These are phyloP conservation scores for Prosopocoilus inquinatus DNA, from an alignment of 2,888 invertebrate species.

Conservation along the genomic window DNA sequence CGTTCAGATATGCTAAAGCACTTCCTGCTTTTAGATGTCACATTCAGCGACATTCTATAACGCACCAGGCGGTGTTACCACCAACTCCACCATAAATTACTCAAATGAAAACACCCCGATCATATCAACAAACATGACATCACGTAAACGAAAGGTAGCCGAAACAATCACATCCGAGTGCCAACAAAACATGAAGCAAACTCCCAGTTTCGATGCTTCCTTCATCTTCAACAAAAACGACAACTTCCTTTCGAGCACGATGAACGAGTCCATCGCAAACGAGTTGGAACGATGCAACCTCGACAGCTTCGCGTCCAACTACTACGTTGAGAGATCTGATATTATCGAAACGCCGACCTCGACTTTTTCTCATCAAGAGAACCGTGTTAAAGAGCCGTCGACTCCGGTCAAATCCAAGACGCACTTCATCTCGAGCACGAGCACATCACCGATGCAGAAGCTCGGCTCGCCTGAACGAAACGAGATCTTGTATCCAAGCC, in stretches of 20 bases:
- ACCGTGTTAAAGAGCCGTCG: background rate
- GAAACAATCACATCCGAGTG: conserved; percentile 14
- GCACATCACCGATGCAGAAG: conserved; percentile 23
- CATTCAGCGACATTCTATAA: background rate
- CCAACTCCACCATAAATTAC: background rate
- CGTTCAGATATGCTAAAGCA: no score
- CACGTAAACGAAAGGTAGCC: conserved; percentile 37
- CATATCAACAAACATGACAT: conserved; percentile 11
- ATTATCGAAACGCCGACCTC: background rate
- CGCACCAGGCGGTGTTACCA: background rate
- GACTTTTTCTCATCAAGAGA: background rate
- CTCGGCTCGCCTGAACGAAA: conserved; percentile 36
- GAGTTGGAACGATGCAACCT: conserved; percentile 38
- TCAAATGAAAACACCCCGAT: conserved; percentile 17
- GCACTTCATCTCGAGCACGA: background rate
- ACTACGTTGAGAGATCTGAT: conserved; percentile 21
- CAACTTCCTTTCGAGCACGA: conserved; percentile 35
- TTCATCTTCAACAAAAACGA: conserved; percentile 4
- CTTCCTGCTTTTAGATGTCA: no score
- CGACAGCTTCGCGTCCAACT: conserved; percentile 22
- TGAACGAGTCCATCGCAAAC: conserved; percentile 41
- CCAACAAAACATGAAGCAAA: conserved; percentile 5
- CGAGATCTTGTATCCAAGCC: conserved; percentile 41
- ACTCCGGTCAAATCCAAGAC: background rate
- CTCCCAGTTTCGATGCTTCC: conserved; percentile 7